A percentile compares a stretch with the other conserved stretches of the same genome.
These are phyloP conservation scores for Drosophila nannoptera DNA, from an alignment of 1,140 invertebrate species.

Conservation along the genomic window DNA sequence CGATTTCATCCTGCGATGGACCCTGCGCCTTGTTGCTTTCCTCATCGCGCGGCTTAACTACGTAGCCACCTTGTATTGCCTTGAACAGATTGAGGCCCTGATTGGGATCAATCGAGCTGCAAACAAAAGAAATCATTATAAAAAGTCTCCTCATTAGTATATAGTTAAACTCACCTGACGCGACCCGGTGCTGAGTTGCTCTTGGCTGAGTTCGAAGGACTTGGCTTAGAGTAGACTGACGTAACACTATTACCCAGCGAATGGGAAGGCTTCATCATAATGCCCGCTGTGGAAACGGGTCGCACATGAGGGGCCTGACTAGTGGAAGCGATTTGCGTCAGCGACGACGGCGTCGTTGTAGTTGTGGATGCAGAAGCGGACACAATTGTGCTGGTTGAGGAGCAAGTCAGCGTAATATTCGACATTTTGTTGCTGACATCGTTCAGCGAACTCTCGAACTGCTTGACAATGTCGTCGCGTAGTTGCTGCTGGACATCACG, in stretches of 20 bases:
- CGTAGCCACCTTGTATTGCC: constrained; percentile 87
- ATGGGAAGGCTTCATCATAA: constrained; percentile 79
- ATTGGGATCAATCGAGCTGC: constrained; percentile 79
- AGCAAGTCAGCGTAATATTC: constrained; percentile 54
- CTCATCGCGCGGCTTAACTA: constrained; percentile 89
- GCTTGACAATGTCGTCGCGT: constrained; percentile 69
- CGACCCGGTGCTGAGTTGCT: constrained; percentile 78
- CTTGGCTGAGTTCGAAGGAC: constrained; percentile 78
- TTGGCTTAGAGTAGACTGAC: constrained; percentile 77
- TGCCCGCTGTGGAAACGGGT: constrained; percentile 88
- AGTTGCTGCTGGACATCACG: constrained; percentile 73
- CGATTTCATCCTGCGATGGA: constrained; percentile 82
- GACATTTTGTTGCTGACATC: constrained; percentile 57
- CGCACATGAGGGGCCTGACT: constrained; percentile 81
- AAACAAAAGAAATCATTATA: constrained; percentile 1
- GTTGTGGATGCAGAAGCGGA: constrained; percentile 59
- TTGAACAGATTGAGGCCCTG: constrained; percentile 79
- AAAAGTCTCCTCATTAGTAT: neutral
- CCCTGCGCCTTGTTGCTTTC: constrained; percentile 84
- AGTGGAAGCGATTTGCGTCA: constrained; percentile 77
- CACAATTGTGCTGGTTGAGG: constrained; percentile 70
- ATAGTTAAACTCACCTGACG: constrained; percentile 49
- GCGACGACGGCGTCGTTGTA: constrained; percentile 75
- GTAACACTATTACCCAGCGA: constrained; percentile 79
- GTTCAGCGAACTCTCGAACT: constrained; percentile 71